Base-by-base conservation (phyloP, 2,888 invertebrate genomes). In the Erebia ligea region DNA sequence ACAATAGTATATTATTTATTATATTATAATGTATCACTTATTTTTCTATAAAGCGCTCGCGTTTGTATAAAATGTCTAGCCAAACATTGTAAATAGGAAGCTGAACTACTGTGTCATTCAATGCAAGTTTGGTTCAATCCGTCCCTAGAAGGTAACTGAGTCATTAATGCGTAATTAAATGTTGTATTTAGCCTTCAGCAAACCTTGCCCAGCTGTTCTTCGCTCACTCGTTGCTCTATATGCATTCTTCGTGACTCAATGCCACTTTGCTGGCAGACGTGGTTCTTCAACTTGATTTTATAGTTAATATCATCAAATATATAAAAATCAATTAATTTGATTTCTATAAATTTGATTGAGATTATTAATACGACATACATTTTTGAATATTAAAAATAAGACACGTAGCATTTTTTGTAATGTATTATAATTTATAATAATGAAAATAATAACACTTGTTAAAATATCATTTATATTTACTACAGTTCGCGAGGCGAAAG, bases 111-210 rank as follows among this genome's bases (percentile, higher is more conserved):
- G 76, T 80, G 74, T 79, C 76, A 77, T 63, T 61, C 42, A 73
- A 70, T 72, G 52, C 70, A 80, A 75, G 80, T 86, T 87, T 85
- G 83, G 82, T 86, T 84, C 79, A 86, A 83, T 91, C 91, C 91
- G 91, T 92, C 91, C 91, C 86, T 88, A 85, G 82, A 75, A 80
- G 81, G 78, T 84, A 84, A 77, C 68, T 73, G 72, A 74, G 64
- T 75, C 66, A 67, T 72, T 69, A 64, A 68, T 66, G 68, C 58
- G 59, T 69, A 56, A 62, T 67, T 59, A 45, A 71, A 64, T 67
- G 13, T 68, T 45, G 50, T 67, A 58, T 57, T 57, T 58, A 70
- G 52, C 64, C 63, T 71, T 64, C 54, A 45, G 15, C 59, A 67
- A 40, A 19, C 25, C 21, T 56, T 56, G 68, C 34, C 11, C 71